Percentiles rank a stretch among this genome's conserved stretches.
These are phyloP conservation scores for Engraulis encrasicolus DNA, from an alignment of 2,113 vertebrate species.

Conservation along the genomic window DNA sequence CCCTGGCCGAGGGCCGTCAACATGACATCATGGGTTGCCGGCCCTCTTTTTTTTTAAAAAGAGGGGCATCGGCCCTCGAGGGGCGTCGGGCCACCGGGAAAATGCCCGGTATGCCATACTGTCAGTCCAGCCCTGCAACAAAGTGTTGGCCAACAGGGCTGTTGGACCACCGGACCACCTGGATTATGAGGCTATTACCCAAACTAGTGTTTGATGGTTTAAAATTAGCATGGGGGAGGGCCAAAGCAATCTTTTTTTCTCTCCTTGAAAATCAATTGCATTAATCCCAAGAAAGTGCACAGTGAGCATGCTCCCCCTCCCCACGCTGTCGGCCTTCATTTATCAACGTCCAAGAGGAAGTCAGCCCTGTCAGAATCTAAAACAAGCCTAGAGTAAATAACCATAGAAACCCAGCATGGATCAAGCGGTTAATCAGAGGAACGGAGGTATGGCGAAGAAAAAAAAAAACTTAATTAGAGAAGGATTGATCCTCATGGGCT, in stretches of 20 bases:
- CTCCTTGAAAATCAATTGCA: background rate
- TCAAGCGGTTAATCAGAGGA: background rate
- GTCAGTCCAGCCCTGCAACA: background rate
- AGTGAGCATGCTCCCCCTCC: conserved; percentile 1
- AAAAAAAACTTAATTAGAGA: conserved; percentile 5
- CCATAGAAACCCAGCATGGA: conserved; percentile 9
- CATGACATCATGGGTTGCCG: too few relatives aligned
- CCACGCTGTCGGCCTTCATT: background rate
- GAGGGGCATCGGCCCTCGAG: too few relatives aligned
- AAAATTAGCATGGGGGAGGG: background rate
- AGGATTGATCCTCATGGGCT: conserved; percentile 17
- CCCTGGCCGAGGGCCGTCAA: too few relatives aligned
- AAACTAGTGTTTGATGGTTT: conserved; percentile 1
- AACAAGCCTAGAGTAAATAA: background rate
- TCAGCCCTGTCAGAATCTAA: conserved; percentile 17
- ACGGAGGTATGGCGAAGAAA: background rate
- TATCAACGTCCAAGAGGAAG: background rate
- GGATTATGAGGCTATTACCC: conserved; percentile 1
- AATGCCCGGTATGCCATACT: too few relatives aligned
- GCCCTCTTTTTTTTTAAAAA: too few relatives aligned
- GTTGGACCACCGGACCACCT: background rate
- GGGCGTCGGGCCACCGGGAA: too few relatives aligned
- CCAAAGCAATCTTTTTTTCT: conserved; percentile 3
- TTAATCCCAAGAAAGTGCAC: conserved; percentile 13
- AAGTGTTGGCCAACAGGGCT: background rate